phyloP scores from a whole-genome alignment of 2,888 invertebrate species.

The Lithophane leautieri region DNA sequence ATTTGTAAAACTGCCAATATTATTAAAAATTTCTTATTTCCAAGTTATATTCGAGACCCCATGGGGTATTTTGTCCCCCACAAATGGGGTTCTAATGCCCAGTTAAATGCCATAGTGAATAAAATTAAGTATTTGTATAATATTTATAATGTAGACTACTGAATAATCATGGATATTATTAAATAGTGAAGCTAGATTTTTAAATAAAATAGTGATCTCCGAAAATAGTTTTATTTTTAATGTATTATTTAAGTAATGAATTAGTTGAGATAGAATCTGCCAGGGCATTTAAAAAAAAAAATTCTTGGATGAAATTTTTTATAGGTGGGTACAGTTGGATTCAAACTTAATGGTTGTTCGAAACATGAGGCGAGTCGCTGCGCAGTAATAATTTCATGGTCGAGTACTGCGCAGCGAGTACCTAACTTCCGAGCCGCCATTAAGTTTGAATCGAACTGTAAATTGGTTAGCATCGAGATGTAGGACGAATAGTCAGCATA shows the following conservation, averaged over 20 bases:
- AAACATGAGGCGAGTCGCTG: too few species aligned
- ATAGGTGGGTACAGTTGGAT: too few species aligned
- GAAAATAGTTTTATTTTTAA: constrained; percentile 7
- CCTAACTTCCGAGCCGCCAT: too few species aligned
- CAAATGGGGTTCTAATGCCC: background rate
- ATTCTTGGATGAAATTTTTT: background rate
- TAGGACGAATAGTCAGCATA: too few species aligned
- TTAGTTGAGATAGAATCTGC: background rate
- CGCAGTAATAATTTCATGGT: too few species aligned
- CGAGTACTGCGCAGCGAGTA: too few species aligned
- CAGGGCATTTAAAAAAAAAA: too few species aligned
- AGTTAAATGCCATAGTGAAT: constrained; percentile 32
- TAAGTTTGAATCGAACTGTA: too few species aligned
- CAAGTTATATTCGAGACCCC: background rate
- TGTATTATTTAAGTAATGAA: background rate
- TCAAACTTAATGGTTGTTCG: too few species aligned
- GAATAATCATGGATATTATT: constrained; percentile 1
- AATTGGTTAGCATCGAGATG: too few species aligned
- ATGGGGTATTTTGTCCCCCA: background rate
- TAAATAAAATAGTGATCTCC: constrained; percentile 38
- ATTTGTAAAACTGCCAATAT: background rate
- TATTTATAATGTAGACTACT: background rate
- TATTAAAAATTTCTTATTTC: background rate
- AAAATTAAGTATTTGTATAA: background rate
- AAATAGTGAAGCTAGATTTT: constrained; percentile 6